Base-by-base conservation (phyloP, 1,140 invertebrate species). In the Phenacoccus solenopsis region DNA sequence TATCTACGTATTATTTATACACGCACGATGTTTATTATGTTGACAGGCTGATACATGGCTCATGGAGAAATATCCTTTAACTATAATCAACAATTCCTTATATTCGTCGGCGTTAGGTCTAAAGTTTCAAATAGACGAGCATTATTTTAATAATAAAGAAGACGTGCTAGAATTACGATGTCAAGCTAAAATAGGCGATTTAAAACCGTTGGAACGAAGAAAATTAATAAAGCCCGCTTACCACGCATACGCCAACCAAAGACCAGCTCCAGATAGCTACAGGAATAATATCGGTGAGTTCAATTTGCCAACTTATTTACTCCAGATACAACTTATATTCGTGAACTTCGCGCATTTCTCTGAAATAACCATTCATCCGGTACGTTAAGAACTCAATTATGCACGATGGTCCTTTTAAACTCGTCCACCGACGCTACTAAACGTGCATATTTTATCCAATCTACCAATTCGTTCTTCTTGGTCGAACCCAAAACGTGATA, bases 41-140 rank as follows among this genome's bases (percentile, higher is more conserved):
- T 49, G 13, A 49, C 59, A 64, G 59, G 59, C 59, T 25, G 59
- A 64, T 25, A 64, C 20, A 13, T 64, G 59, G 59, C 59, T 64
- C 59, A 25, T 64, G 25, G 22, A 64, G 16, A 64, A 20, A 27
- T 64, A 64, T 64, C 59, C 59, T 64, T 24, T 64, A 27, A 64
- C 25, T 20, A 64, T 27, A 24, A 64, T 22, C 2, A 22, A 64
- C 22, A 22, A 20, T 24, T 24, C 21, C 25, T 64, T 64, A 27
- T 64, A 64, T 16, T 64, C 59, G 22, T 25, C 22, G 25, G 59
- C 59, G 4, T 27, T 64, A 64, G 59, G 59, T 10, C 20, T 64
- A 64, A 24, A 27, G 25, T 64, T 64, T 27, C 59, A 64, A 64
- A 10, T 20, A 10, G 59, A 64, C 2, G 25, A 64, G 25, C 9